Evolutionary conservation across 2,888 invertebrate species (phyloP), one percentile per base, ranked within the genome.

Genomic region (Spisula subtruncata): DNA sequence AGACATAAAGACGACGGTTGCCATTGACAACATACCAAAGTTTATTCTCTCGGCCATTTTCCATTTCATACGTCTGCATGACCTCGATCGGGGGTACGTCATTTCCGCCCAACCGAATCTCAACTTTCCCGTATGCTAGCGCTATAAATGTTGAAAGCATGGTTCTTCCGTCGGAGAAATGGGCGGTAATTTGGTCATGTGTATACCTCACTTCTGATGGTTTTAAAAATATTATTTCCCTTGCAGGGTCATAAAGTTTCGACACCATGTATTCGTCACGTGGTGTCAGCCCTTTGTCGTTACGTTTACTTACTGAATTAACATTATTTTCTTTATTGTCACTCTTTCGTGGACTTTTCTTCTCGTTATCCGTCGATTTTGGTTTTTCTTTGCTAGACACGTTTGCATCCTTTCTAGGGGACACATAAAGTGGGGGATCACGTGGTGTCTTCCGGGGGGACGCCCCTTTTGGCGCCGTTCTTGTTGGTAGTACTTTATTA

Each of bases 11-110:
- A 86, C 91, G 85, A 48, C 92, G 56, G 87, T 92, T 92, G n/a
- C 92, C 92, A 89, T 92, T 92, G 84, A 92, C 91, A 56, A 92
- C 92, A 29, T 86, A 92, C 89, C 90, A 92, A 29, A 92, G 29
- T 81, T 89, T 89, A 32, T 79, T 81, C 71, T 85, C 87, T 4
- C 79, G 51, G 60, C 87, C 86, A 10, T 89, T 87, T 71, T 89
- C 91, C 46, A 83, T 87, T 75, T 89, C 90, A 41, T 81, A 85
- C 29, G 86, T 89, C 88, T 89, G 87, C 92, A 92, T 92, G 12
- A 92, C 92, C 82, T 92, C 92, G 29, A 92, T 90, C 12, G 90
- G 91, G 0, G 92, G 91, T 0, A 92, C 89, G 29, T 91, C 91
- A 20, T 90, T 86, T 0, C 90, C 92, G 5, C 92, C 92, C 32